A percentile compares a stretch with the other conserved stretches of the same genome.
Evolutionary conservation across 1,140 invertebrate genomes (phyloP).

Genomic region (Luehdorfia chinensis): DNA sequence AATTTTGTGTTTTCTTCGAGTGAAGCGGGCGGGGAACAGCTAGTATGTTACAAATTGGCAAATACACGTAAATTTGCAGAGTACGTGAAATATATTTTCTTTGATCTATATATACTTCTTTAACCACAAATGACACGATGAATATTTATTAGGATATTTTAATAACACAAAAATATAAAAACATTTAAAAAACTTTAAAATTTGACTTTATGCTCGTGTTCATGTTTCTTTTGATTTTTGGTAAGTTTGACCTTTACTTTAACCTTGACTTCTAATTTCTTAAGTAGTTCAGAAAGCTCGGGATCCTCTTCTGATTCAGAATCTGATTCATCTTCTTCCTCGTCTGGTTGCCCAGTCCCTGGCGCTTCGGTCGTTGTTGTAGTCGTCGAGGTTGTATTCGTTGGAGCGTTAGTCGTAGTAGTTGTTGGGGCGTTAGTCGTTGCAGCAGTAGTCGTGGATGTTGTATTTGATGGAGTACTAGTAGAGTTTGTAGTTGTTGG

Average conservation of each 20-base stretch:
- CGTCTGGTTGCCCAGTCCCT: conserved; percentile 15
- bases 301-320: conserved; percentile 34
- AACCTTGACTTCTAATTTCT: conserved; percentile 53
- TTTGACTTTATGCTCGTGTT: conserved; percentile 14
- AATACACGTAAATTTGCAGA: no score
- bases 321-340: conserved; percentile 34
- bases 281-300: conserved; percentile 42
- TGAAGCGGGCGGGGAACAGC: no score
- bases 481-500: conserved; percentile 4
- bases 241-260: conserved; percentile 47
- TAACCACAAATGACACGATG: no score
- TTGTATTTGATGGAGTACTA: conserved; percentile 6
- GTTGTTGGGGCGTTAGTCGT: conserved; percentile 12
- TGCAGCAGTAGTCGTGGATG: conserved; percentile 10
- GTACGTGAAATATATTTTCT: no score
- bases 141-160: no score
- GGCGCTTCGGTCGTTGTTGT: conserved; percentile 13
- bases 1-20: no score
- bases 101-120: no score
- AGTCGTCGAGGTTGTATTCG: conserved; percentile 18
- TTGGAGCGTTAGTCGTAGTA: conserved; percentile 9
- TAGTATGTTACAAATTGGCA: no score
- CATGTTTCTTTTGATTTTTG: conserved; percentile 11
- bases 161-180: no score
- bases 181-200: not conserved